phyloP scores from a whole-genome alignment of 2,113 vertebrate species.

The Orientallactaga bullata region DNA sequence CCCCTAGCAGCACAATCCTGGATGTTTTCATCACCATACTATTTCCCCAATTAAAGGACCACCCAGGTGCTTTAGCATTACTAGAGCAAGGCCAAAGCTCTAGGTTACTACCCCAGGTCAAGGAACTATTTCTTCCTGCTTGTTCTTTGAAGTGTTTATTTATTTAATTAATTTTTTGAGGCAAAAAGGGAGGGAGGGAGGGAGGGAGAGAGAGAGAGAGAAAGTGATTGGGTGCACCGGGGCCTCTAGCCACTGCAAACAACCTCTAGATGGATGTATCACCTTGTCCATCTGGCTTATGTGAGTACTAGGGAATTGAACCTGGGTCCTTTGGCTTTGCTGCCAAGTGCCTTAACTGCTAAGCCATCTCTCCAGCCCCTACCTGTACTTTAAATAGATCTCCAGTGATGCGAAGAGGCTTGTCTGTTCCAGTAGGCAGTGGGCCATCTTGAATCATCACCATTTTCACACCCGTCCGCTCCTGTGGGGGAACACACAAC shows the following conservation, averaged over 20 bases:
- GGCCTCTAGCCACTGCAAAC: no score
- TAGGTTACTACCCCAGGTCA: no score
- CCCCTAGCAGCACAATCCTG: fast-evolving
- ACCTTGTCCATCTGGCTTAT: no score
- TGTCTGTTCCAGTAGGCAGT: slow-evolving; percentile 97
- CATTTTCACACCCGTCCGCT: slow-evolving; percentile 99
- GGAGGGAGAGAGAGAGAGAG: no score
- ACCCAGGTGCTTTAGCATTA: fast-evolving
- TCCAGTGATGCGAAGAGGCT: slow-evolving; percentile 98
- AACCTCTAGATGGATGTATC: no score
- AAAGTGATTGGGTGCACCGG: no score
- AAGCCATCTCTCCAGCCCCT: slow-evolving; percentile 55
- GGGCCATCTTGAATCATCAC: slow-evolving; percentile 99
- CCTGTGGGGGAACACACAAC: slow-evolving; percentile 87
- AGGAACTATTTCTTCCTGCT: slow-evolving; percentile 83
- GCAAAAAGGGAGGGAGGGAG: no score
- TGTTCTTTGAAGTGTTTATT: slow-evolving; percentile 93
- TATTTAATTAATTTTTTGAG: no score
- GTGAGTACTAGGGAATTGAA: no score
- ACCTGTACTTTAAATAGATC: slow-evolving; percentile 99
- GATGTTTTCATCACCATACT: not conserved
- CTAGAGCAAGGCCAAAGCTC: not conserved
- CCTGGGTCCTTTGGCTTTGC: not conserved
- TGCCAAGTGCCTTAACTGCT: not conserved
- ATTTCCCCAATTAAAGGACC: not conserved